A percentile compares a stretch with the other conserved stretches of the same genome.
phyloP scores from a whole-genome alignment of 2,888 invertebrate species.

The Meganola albula region DNA sequence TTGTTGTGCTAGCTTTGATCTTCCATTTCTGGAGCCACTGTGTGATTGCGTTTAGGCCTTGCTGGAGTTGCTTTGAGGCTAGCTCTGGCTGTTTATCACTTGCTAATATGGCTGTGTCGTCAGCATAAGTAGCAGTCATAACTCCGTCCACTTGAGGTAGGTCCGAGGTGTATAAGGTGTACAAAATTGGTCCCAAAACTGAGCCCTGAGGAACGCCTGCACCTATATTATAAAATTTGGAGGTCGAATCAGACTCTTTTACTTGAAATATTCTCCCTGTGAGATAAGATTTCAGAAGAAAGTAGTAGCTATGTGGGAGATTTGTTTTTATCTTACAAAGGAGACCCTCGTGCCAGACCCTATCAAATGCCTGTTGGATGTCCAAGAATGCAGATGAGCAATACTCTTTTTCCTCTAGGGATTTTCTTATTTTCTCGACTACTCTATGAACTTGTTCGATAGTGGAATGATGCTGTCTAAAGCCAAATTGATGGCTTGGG shows the following conservation, averaged over 20 bases:
- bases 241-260: background rate
- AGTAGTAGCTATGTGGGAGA: slow-evolving; percentile 3
- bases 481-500: slow-evolving; percentile 20
- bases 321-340: slow-evolving; percentile 4
- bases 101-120: too few species aligned
- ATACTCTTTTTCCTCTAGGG: slow-evolving; percentile 15
- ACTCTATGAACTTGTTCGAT: slow-evolving; percentile 19
- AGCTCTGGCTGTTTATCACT: too few species aligned
- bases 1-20: slow-evolving; percentile 7
- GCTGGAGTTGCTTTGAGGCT: too few species aligned
- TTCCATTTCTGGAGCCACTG: too few species aligned
- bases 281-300: slow-evolving; percentile 6
- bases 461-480: slow-evolving; percentile 14
- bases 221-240: background rate
- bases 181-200: slow-evolving; percentile 1
- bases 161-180: background rate
- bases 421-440: slow-evolving; percentile 7
- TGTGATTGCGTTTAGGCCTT: too few species aligned
- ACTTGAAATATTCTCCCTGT: too few species aligned
- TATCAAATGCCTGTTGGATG: slow-evolving; percentile 8
- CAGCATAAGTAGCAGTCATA: too few species aligned
- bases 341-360: slow-evolving; percentile 11
- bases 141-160: too few species aligned
- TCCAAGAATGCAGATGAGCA: slow-evolving; percentile 10
- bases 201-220: slow-evolving; percentile 3